phyloP scores from a whole-genome alignment of 1,140 invertebrate species.

The Prorops nasuta region DNA sequence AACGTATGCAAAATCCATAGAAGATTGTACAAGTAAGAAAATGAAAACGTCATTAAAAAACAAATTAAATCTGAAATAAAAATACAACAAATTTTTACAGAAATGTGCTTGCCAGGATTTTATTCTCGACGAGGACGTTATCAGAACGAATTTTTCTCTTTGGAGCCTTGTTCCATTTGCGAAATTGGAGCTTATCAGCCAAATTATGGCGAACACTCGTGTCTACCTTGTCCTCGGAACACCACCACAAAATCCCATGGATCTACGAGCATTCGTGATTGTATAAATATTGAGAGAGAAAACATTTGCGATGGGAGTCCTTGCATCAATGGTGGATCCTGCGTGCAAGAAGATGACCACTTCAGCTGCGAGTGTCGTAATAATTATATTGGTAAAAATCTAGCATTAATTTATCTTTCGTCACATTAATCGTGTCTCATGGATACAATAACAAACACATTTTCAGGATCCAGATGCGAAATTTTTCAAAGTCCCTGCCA shows the following conservation, averaged over 20 bases:
- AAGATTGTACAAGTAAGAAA: constrained; percentile 62
- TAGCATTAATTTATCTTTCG: background rate
- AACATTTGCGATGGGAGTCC: constrained; percentile 42
- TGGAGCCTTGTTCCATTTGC: constrained; percentile 62
- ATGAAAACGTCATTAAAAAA: constrained; percentile 2
- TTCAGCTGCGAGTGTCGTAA: constrained; percentile 50
- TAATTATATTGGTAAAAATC: constrained; percentile 42
- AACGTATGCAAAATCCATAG: constrained; percentile 56
- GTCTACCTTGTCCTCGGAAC: constrained; percentile 58
- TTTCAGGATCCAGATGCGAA: constrained; percentile 38
- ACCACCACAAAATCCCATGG: constrained; percentile 60
- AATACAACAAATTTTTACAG: constrained; percentile 13
- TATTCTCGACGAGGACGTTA: constrained; percentile 35
- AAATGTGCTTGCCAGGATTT: constrained; percentile 37
- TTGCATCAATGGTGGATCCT: constrained; percentile 50
- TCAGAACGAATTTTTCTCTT: constrained; percentile 10
- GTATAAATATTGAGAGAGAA: constrained; percentile 44
- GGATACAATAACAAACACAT: no score
- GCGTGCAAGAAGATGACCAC: constrained; percentile 36
- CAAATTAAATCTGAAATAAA: background rate
- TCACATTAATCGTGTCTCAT: no score
- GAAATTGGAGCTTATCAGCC: constrained; percentile 63
- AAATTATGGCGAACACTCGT: constrained; percentile 59
- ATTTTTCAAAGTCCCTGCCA: constrained; percentile 35
- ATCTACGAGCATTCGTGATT: constrained; percentile 51